phyloP scores from a whole-genome alignment of 2,797 vertebrate genomes.

The Spheniscus humboldti region DNA sequence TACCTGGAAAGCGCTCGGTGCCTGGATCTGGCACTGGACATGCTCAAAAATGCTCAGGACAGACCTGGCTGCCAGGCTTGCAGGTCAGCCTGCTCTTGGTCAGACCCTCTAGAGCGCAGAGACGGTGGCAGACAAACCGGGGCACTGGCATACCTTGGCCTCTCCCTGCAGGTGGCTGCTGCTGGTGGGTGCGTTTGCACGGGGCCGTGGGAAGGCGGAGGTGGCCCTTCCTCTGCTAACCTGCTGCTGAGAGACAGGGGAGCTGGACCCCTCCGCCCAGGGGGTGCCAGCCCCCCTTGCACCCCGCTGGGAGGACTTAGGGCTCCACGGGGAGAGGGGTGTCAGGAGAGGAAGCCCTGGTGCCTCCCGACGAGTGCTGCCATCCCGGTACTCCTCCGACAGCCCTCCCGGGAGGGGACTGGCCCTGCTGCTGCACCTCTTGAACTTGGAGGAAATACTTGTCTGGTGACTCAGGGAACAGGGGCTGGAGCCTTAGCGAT shows the following conservation, averaged over 20 bases:
- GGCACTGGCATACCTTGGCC: neutral
- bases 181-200: too few species aligned
- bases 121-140: rapidly evolving
- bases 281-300: neutral
- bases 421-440: neutral
- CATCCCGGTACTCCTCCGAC: rapidly evolving
- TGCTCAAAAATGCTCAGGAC: neutral
- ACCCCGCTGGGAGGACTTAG: rapidly evolving
- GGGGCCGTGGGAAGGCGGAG: neutral
- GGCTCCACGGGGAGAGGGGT: neutral
- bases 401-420: neutral
- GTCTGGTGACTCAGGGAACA: neutral
- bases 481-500: neutral
- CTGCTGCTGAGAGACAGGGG: neutral
- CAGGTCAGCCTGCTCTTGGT: too few species aligned
- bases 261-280: neutral
- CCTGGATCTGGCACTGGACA: neutral
- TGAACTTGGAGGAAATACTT: neutral
- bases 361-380: neutral
- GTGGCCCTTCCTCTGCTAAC: neutral
- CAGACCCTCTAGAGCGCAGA: neutral
- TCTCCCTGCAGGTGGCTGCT: neutral
- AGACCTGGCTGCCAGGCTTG: neutral
- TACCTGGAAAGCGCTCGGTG: neutral
- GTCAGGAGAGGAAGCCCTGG: neutral